Evolutionary conservation across 1,140 invertebrate genomes (phyloP), one percentile per base, ranked within the genome.

Genomic region (Nixonia krombeini): DNA sequence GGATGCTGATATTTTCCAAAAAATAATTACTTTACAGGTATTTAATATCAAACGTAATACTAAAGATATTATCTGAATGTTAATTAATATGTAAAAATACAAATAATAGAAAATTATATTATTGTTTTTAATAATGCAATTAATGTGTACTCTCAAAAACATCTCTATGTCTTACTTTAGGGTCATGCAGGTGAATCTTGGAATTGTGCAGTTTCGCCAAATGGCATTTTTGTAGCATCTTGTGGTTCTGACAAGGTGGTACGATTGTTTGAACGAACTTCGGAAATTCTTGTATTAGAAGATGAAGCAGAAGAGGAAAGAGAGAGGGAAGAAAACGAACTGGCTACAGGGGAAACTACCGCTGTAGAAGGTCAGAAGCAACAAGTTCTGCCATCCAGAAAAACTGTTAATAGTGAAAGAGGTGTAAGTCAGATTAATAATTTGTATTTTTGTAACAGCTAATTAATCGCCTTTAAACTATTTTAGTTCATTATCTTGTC

Each of bases 1-100:
- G 97, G 97, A 99, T 87, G 96, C 90, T 0, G 97, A 99, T 79
- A 93, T 88, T 42, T 99, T 94, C 79, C 89, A 96, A 71, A 94
- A 95, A 84, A 96, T 98, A 49, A 86, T 92, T 5, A 97, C 95
- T 0, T 82, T 99, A n/a, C 88, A 94, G 82, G 94, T 28, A 29
- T 18, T 40, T 25, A 94, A 87, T 81, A 16, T 29, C 4, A 38
- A 50, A n/a, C n/a, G n/a, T n/a, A n/a, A n/a, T n/a, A n/a, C n/a
- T n/a, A n/a, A n/a, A n/a, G n/a, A n/a, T n/a, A n/a, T n/a, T 55
- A 37, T 37, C 26, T 52, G 25, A 4, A 38, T 41, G 40, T 56
- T 42, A 23, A n/a, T 5, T 40, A 35, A 3, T 25, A 18, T 33
- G 8, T 18, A 2, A 35, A 49, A 44, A 25, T 31, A 25, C 23